A percentile compares a stretch with the other conserved stretches of the same genome.
Evolutionary conservation across 2,797 vertebrate genomes (phyloP).

Genomic region (Taenioides sp.): DNA sequence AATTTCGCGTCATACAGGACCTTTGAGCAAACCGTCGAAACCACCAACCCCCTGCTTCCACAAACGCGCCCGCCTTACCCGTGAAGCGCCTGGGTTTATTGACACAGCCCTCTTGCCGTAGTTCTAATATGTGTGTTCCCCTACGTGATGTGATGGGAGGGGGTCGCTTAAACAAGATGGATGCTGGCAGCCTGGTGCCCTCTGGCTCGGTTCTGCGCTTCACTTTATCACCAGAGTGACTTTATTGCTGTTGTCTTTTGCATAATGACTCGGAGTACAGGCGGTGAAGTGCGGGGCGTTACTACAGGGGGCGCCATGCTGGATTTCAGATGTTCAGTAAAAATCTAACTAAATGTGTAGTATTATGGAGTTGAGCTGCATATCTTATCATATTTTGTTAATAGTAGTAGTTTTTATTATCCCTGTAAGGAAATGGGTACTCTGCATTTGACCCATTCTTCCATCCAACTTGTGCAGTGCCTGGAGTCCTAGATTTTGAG

Average conservation of each 20-base stretch:
- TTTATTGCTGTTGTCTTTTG: conserved; percentile 68
- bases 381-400: too few relatives aligned
- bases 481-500: too few relatives aligned
- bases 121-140: conserved; percentile 34
- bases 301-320: conserved; percentile 47
- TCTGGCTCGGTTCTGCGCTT: conserved; percentile 64
- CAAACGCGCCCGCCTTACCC: conserved; percentile 24
- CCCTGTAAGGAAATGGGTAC: too few relatives aligned
- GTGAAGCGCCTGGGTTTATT: conserved; percentile 49
- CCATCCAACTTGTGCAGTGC: too few relatives aligned
- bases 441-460: too few relatives aligned
- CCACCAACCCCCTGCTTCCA: background rate
- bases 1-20: too few relatives aligned
- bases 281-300: conserved; percentile 55
- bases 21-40: too few relatives aligned
- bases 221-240: conserved; percentile 65
- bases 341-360: conserved; percentile 1
- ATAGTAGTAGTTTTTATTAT: too few relatives aligned
- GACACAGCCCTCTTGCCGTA: conserved; percentile 38
- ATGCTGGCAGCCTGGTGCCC: conserved; percentile 65
- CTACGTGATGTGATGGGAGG: conserved; percentile 57
- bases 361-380: background rate
- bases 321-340: conserved; percentile 12
- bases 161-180: conserved; percentile 72
- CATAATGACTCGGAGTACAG: conserved; percentile 65